Percentiles rank a stretch among this genome's conserved stretches.
These are phyloP conservation scores for Pseudochromis fuscus DNA, from an alignment of 2,797 vertebrate genomes.

Conservation along the genomic window DNA sequence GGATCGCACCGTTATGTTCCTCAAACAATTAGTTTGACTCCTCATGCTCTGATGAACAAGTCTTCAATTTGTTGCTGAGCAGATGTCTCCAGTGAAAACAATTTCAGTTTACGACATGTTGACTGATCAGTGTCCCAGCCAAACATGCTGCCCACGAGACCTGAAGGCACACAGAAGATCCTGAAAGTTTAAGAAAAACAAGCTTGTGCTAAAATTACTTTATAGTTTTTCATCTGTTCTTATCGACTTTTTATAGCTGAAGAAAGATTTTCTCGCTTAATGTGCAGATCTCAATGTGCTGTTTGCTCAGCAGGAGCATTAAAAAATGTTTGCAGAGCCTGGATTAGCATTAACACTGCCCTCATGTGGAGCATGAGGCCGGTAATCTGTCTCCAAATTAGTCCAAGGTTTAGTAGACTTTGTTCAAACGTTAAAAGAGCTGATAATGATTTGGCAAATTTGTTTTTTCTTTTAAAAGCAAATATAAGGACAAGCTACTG, in stretches of 20 bases:
- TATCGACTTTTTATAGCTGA: neutral
- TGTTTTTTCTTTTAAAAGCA: neutral
- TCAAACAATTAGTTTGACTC: slow-evolving; percentile 62
- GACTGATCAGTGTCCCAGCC: slow-evolving; percentile 41
- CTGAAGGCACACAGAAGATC: neutral
- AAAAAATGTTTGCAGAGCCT: neutral
- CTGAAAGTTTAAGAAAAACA: neutral
- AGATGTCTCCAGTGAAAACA: slow-evolving; percentile 65
- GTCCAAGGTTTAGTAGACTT: neutral
- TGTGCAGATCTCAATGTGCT: neutral
- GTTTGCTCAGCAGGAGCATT: neutral
- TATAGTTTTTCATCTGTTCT: neutral
- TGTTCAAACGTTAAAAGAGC: no score
- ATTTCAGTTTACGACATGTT: slow-evolving; percentile 80
- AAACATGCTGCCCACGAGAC: neutral
- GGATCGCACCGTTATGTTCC: slow-evolving; percentile 66
- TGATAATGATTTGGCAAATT: neutral
- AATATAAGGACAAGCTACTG: no score
- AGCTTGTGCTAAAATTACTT: neutral
- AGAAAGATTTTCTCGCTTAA: neutral
- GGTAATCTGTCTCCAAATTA: neutral
- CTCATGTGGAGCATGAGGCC: slow-evolving; percentile 18
- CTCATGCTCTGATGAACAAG: slow-evolving; percentile 68
- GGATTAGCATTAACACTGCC: slow-evolving; percentile 15
- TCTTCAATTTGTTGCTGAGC: slow-evolving; percentile 82